phyloP scores from a whole-genome alignment of 2,113 vertebrate genomes.

The Benitochromis conjunctus region DNA sequence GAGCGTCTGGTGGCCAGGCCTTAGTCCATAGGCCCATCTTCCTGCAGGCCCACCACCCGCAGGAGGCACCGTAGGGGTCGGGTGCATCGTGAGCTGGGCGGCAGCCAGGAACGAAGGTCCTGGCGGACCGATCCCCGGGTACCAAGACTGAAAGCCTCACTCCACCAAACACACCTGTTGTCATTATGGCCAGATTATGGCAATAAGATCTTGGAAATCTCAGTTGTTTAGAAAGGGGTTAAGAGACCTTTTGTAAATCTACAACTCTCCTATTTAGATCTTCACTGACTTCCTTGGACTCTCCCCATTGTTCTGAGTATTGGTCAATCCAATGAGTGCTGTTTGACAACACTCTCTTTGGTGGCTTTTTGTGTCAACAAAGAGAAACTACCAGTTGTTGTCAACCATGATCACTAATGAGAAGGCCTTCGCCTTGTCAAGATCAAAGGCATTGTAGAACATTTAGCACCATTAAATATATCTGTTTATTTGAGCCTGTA shows the following conservation, averaged over 20 bases:
- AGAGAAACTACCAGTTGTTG: not conserved
- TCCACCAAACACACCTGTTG: not conserved
- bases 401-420: not conserved
- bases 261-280: not conserved
- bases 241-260: not conserved
- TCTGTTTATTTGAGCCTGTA: rapidly evolving
- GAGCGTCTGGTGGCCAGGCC: too few relatives aligned
- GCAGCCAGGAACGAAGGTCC: too few relatives aligned
- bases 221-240: not conserved
- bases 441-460: rapidly evolving
- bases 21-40: too few relatives aligned
- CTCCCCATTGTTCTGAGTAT: too few relatives aligned
- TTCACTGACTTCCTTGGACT: not conserved
- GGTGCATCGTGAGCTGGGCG: too few relatives aligned
- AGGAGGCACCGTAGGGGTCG: too few relatives aligned
- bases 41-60: too few relatives aligned
- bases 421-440: not conserved
- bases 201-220: not conserved
- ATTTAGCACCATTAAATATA: not conserved
- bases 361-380: not conserved
- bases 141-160: too few relatives aligned
- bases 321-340: not conserved
- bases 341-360: not conserved
- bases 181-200: too few relatives aligned
- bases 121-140: too few relatives aligned